Conservation (phyloP, 2,888 invertebrate genomes). For the Crocallis elinguaria region DNA sequence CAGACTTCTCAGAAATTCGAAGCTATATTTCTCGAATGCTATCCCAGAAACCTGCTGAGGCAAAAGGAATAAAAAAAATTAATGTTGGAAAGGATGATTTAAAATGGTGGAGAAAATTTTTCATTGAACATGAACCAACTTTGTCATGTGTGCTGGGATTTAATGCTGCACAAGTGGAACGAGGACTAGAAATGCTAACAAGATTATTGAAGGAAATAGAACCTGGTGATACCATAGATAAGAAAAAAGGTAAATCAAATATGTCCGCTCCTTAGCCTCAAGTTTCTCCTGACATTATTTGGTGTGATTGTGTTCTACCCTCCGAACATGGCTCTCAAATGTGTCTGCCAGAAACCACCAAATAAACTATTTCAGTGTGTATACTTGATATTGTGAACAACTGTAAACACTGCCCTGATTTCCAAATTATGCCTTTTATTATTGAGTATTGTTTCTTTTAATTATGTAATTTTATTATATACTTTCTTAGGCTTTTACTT, state of each 20-base stretch:
- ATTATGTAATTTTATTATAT: no score
- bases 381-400: no score
- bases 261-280: no score
- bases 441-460: no score
- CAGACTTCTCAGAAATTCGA: slow-evolving; percentile 87
- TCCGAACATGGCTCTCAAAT: no score
- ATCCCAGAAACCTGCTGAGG: slow-evolving; percentile 51
- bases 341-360: no score
- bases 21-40: slow-evolving; percentile 75
- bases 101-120: slow-evolving; percentile 59
- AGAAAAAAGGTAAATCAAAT: slow-evolving; percentile 61
- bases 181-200: slow-evolving; percentile 60
- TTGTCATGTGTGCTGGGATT: slow-evolving; percentile 67
- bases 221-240: slow-evolving; percentile 64
- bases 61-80: slow-evolving; percentile 46
- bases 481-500: no score
- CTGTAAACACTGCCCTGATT: no score
- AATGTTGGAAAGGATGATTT: slow-evolving; percentile 44
- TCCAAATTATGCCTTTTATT: no score
- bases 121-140: slow-evolving; percentile 61
- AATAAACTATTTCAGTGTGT: no score
- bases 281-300: no score
- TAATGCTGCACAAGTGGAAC: slow-evolving; percentile 53
- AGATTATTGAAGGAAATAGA: slow-evolving; percentile 53
- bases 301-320: no score